These are phyloP conservation scores for Coluber constrictor DNA, from an alignment of 2,797 vertebrate species.

Conservation along the genomic window DNA sequence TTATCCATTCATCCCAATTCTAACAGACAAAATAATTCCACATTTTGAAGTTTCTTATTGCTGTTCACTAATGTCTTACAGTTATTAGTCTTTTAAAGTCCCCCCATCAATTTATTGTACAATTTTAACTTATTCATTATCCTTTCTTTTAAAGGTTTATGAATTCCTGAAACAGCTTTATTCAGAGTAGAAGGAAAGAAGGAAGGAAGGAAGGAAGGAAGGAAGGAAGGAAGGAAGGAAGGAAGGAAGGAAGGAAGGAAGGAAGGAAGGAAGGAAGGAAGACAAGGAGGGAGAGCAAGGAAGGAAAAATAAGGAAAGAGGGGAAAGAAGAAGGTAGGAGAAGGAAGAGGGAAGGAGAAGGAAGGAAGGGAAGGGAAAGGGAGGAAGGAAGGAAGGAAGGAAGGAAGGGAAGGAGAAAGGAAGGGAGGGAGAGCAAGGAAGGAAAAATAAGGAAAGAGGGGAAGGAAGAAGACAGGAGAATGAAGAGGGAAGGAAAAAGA, in stretches of 20 bases:
- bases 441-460: no score
- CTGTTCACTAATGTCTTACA: background rate
- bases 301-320: background rate
- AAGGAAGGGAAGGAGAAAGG: no score
- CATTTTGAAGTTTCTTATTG: background rate
- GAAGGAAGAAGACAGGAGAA: no score
- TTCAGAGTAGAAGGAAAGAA: background rate
- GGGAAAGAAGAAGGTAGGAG: accelerated
- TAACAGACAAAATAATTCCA: background rate
- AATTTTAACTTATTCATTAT: background rate
- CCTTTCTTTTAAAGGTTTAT: background rate
- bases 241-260: background rate
- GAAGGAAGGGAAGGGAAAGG: no score
- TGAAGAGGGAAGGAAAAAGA: no score
- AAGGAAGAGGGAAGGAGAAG: background rate
- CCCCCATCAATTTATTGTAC: background rate
- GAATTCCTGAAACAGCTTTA: background rate
- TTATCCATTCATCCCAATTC: background rate
- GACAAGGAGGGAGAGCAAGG: background rate
- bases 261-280: no score
- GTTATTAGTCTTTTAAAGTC: background rate
- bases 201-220: background rate
- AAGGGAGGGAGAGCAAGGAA: no score
- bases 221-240: background rate
- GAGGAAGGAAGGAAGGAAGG: no score